A percentile compares a stretch with the other conserved stretches of the same genome.
Conservation (phyloP, 1,140 invertebrate genomes). For the Papilio helenus region DNA sequence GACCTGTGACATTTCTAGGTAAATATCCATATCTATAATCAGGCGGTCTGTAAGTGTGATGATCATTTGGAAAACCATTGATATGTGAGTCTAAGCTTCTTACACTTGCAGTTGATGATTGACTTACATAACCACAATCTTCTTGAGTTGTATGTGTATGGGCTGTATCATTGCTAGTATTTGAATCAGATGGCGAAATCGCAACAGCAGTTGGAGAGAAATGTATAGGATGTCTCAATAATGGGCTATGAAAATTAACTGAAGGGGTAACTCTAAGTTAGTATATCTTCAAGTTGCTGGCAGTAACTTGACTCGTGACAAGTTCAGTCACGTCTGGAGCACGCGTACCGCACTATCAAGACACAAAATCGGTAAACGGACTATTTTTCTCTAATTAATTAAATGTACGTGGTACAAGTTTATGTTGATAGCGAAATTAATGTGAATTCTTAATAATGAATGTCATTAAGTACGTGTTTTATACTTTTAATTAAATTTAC, state of each 20-base stretch:
- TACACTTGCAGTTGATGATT: constrained; percentile 75
- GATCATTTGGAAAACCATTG: constrained; percentile 61
- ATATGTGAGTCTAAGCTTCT: constrained; percentile 73
- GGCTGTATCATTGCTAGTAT: constrained; percentile 71
- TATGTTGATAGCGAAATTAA: constrained; percentile 1
- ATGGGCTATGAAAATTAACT: constrained; percentile 60
- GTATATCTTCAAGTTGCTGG: too few species aligned
- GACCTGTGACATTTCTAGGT: constrained; percentile 51
- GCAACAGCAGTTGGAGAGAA: constrained; percentile 75
- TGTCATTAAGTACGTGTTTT: not conserved
- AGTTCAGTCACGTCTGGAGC: constrained; percentile 47
- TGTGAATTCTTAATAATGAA: not conserved
- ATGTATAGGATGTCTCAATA: constrained; percentile 66
- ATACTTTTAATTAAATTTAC: not conserved
- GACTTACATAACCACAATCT: constrained; percentile 80
- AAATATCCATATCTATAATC: constrained; percentile 56
- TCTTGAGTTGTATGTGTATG: constrained; percentile 70
- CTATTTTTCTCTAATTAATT: constrained; percentile 43
- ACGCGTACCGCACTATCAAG: constrained; percentile 46
- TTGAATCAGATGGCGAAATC: constrained; percentile 78
- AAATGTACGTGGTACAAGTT: constrained; percentile 28
- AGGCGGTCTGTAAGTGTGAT: constrained; percentile 56
- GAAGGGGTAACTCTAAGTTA: too few species aligned
- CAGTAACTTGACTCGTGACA: too few species aligned
- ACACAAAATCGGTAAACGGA: constrained; percentile 42